Conservation (phyloP, 2,888 invertebrate species). For the Callimorpha dominula region DNA sequence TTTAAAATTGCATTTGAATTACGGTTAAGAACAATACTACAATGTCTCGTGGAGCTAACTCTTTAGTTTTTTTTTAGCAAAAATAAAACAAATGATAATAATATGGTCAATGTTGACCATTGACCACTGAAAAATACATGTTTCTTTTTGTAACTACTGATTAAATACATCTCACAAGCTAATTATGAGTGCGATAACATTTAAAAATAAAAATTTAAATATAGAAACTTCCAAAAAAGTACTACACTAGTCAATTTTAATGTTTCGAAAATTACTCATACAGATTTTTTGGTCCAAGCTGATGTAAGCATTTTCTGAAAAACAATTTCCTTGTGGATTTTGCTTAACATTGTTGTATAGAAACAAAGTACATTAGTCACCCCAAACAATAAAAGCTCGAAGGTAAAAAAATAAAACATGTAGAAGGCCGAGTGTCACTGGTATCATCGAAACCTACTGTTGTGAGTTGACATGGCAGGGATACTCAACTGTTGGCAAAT, state of each 20-base stretch:
- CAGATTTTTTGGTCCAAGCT: constrained; percentile 1
- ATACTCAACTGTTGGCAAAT: constrained; percentile 17
- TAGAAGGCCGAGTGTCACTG: constrained; percentile 67
- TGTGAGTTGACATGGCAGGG: constrained; percentile 49
- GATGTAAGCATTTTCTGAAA: constrained; percentile 15
- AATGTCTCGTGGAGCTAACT: too few relatives aligned
- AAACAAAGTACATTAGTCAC: constrained; percentile 58
- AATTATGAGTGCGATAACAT: background rate
- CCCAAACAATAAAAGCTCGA: constrained; percentile 66
- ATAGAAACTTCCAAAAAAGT: background rate
- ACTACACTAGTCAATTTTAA: background rate
- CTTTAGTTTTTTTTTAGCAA: too few relatives aligned
- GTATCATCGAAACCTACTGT: constrained; percentile 59
- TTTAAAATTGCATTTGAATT: background rate
- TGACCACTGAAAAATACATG: too few relatives aligned
- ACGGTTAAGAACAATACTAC: too few relatives aligned
- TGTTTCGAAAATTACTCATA: background rate
- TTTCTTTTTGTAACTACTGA: background rate
- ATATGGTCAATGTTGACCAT: too few relatives aligned
- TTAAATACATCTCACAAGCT: background rate
- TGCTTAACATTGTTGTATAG: constrained; percentile 50
- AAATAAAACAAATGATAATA: background rate
- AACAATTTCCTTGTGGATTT: constrained; percentile 23
- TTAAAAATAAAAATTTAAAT: background rate
- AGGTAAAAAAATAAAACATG: constrained; percentile 72